phyloP scores from a whole-genome alignment of 1,140 invertebrate genomes.

The Neodiprion lecontei region DNA sequence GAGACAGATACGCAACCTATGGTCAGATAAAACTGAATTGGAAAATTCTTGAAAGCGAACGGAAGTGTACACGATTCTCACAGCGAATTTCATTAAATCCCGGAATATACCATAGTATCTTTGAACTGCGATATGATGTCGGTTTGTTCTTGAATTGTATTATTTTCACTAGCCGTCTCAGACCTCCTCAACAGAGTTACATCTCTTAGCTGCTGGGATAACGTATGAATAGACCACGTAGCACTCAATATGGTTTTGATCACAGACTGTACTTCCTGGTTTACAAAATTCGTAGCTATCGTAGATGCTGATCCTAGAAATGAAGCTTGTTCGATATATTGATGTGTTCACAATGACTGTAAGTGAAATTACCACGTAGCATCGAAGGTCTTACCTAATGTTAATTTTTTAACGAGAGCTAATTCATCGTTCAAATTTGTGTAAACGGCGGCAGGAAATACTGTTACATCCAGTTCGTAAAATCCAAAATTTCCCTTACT shows the following conservation, averaged over 20 bases:
- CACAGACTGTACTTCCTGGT: not conserved
- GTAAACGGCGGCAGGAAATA: constrained; percentile 5
- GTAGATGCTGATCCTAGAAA: not conserved
- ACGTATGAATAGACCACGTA: not conserved
- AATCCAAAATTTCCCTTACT: not conserved
- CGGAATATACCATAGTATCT: not conserved
- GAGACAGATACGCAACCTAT: constrained; percentile 1
- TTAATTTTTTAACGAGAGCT: not conserved
- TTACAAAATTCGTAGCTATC: not conserved
- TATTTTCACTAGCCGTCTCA: not conserved
- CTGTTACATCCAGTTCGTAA: not conserved
- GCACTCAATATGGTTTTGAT: not conserved
- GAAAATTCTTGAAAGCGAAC: not conserved
- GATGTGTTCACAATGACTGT: not conserved
- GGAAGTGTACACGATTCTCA: not conserved
- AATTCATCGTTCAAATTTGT: not conserved
- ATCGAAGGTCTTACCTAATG: not conserved
- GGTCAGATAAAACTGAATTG: not conserved
- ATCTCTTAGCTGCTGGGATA: not conserved
- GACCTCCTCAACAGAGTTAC: not conserved
- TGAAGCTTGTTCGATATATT: not conserved
- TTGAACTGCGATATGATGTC: not conserved
- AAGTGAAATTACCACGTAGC: not conserved
- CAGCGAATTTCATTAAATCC: not conserved
- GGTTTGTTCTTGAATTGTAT: not conserved